Evolutionary conservation across 2,888 invertebrate species (phyloP).

Genomic region (Peribatodes rhomboidaria): DNA sequence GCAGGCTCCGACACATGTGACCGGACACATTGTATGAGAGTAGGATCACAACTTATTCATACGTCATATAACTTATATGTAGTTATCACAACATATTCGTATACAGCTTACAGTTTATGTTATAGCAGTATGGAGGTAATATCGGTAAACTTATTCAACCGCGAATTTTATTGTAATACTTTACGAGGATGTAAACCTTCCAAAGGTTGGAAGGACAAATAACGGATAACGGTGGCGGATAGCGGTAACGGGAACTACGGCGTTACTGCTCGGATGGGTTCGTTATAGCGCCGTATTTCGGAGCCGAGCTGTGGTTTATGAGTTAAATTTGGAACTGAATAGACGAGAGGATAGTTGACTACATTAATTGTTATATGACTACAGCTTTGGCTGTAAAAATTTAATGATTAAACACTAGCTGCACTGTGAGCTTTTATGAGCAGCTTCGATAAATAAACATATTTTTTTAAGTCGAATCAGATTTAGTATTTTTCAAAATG

Average conservation of each 20-base stretch:
- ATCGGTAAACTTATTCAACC: slow-evolving; percentile 5
- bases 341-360: neutral
- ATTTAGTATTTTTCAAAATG: too few relatives aligned
- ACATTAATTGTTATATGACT: neutral
- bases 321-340: neutral
- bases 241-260: slow-evolving; percentile 3
- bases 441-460: too few relatives aligned
- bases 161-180: slow-evolving; percentile 10
- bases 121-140: slow-evolving; percentile 8
- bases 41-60: neutral
- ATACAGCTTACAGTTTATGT: neutral
- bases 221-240: slow-evolving; percentile 15
- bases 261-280: slow-evolving; percentile 11
- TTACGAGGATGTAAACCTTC: slow-evolving; percentile 20
- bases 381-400: too few relatives aligned
- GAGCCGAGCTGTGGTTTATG: neutral
- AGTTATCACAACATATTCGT: neutral
- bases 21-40: too few relatives aligned
- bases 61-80: too few relatives aligned
- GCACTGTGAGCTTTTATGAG: too few relatives aligned
- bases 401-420: too few relatives aligned
- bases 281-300: neutral
- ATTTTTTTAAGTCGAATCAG: too few relatives aligned
- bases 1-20: too few relatives aligned
- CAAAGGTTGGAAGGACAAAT: slow-evolving; percentile 15